A percentile compares a stretch with the other conserved stretches of the same genome.
These are phyloP conservation scores for Paedocypris sp. DNA, from an alignment of 2,113 vertebrate genomes.

Conservation along the genomic window DNA sequence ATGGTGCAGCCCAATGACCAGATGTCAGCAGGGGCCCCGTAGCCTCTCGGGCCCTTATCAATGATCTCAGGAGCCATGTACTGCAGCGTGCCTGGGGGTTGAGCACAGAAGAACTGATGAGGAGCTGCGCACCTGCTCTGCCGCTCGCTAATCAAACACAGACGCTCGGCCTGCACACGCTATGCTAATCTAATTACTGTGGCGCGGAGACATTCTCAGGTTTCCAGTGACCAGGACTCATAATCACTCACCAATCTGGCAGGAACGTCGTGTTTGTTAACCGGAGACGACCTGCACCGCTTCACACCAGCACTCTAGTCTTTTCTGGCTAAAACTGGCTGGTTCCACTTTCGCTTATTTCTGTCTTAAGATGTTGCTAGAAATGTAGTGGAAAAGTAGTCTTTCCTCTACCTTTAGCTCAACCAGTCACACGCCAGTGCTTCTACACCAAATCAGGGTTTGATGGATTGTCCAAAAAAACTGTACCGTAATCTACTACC, in stretches of 20 bases:
- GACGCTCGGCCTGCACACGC: slow-evolving; percentile 48
- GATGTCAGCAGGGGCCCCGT: slow-evolving; percentile 94
- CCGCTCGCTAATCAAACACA: slow-evolving; percentile 54
- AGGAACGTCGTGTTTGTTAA: not conserved
- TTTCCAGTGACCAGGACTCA: slow-evolving; percentile 45
- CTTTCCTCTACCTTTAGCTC: too few species aligned
- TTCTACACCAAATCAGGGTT: too few species aligned
- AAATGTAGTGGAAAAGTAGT: too few species aligned
- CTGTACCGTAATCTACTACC: too few species aligned
- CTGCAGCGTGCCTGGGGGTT: slow-evolving; percentile 80
- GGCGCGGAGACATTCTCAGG: slow-evolving; percentile 17
- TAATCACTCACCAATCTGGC: not conserved
- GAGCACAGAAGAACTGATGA: not conserved
- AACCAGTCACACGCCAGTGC: too few species aligned
- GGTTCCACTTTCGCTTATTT: too few species aligned
- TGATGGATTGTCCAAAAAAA: too few species aligned
- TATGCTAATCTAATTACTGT: slow-evolving; percentile 56
- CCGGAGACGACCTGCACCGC: not conserved
- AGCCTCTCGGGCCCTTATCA: slow-evolving; percentile 92
- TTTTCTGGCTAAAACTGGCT: too few species aligned
- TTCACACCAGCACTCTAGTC: not conserved
- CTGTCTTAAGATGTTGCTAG: too few species aligned
- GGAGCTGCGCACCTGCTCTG: slow-evolving; percentile 10
- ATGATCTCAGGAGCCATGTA: slow-evolving; percentile 99
- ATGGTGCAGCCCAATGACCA: slow-evolving; percentile 98